phyloP scores from a whole-genome alignment of 2,113 vertebrate genomes.

The Varanus komodoensis region DNA sequence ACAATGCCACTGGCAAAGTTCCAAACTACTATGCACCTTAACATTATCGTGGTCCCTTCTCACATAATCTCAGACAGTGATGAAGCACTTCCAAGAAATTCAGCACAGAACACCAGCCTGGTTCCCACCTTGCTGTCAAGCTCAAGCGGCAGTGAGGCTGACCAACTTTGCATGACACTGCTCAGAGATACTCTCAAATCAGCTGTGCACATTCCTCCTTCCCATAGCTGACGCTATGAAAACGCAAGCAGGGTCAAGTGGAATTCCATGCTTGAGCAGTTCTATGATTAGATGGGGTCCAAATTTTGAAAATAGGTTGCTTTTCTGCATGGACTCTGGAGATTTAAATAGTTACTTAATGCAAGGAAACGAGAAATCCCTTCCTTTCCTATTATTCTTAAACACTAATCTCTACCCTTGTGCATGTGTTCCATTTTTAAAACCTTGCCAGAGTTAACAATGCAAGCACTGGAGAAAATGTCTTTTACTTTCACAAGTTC shows the following conservation, averaged over 20 bases:
- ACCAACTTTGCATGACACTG: conserved; percentile 72
- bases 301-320: conserved; percentile 72
- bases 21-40: not conserved
- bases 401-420: not conserved
- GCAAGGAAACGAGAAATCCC: conserved; percentile 39
- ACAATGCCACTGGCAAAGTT: not conserved
- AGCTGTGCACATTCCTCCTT: conserved; percentile 78
- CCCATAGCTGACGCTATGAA: conserved; percentile 66
- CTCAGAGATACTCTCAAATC: conserved; percentile 71
- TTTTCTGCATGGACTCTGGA: conserved; percentile 65
- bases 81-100: conserved; percentile 26
- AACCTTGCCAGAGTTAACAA: not conserved
- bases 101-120: conserved; percentile 47
- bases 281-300: conserved; percentile 76
- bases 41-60: not conserved
- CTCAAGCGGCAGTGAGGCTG: conserved; percentile 66
- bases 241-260: conserved; percentile 79
- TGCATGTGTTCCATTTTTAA: not conserved
- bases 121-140: conserved; percentile 51
- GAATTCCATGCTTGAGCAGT: conserved; percentile 81
- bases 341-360: conserved; percentile 56
- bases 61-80: not conserved
- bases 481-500: not conserved
- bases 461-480: not conserved
- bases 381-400: not conserved